phyloP scores from a whole-genome alignment of 2,888 invertebrate genomes.

The Phytoseiulus persimilis region DNA sequence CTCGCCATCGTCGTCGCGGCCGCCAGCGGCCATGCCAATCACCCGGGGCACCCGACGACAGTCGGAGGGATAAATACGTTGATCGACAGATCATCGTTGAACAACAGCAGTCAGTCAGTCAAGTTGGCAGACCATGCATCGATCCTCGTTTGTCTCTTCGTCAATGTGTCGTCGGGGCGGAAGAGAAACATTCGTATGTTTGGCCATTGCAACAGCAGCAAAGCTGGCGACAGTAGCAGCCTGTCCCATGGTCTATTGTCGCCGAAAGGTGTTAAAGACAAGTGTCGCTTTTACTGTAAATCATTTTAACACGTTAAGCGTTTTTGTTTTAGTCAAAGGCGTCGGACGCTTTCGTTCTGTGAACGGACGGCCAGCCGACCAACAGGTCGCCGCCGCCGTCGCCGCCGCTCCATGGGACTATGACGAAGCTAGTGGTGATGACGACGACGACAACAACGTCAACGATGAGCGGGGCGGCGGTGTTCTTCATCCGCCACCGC shows the following conservation, averaged over 20 bases:
- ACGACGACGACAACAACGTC: not conserved
- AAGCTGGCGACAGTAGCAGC: not conserved
- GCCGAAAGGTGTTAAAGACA: not conserved
- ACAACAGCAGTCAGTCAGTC: not conserved
- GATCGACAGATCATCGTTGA: not conserved
- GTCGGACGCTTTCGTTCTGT: not conserved
- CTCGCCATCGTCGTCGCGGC: not conserved
- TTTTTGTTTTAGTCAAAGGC: not conserved
- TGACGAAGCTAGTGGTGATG: not conserved
- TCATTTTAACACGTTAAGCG: not conserved
- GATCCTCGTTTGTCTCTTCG: not conserved
- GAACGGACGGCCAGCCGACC: not conserved
- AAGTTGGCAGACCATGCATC: not conserved
- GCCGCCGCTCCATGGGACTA: not conserved
- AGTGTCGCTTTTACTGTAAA: not conserved
- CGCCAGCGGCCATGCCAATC: not conserved
- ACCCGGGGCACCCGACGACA: not conserved
- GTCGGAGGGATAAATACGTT: not conserved
- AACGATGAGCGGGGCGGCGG: not conserved
- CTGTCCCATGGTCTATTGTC: not conserved
- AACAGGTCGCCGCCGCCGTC: not conserved
- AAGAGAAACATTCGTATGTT: not conserved
- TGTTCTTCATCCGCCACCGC: not conserved
- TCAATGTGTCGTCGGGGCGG: not conserved
- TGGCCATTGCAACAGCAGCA: not conserved